Conservation (phyloP, 2,797 vertebrate genomes). For the Melanotaenia boesemani region DNA sequence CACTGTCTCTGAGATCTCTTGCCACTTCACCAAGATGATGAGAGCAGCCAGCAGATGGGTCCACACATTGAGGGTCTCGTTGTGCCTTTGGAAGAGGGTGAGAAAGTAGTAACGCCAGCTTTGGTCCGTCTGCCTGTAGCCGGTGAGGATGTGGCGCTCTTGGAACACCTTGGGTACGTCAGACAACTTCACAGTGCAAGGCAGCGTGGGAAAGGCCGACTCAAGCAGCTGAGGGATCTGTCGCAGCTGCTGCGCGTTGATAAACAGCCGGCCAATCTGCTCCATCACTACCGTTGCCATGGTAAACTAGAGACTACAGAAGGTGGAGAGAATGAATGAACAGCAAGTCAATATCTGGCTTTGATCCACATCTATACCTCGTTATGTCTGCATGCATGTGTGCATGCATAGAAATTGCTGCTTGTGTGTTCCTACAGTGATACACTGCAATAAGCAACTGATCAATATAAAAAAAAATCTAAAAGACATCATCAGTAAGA, state of each 20-base stretch:
- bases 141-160: conserved; percentile 90
- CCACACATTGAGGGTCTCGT: conserved; percentile 94
- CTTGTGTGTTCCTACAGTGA: neutral
- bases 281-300: conserved; percentile 91
- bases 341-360: conserved; percentile 32
- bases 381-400: neutral
- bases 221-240: conserved; percentile 87
- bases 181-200: conserved; percentile 87
- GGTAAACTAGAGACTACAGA: conserved; percentile 65
- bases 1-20: conserved; percentile 84
- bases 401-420: neutral
- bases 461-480: neutral
- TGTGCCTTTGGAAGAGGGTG: conserved; percentile 94
- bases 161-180: conserved; percentile 92
- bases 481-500: neutral
- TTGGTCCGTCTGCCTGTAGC: conserved; percentile 90
- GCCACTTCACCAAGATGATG: conserved; percentile 89
- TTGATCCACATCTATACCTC: conserved; percentile 1
- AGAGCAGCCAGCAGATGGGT: conserved; percentile 91
- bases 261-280: conserved; percentile 90
- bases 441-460: neutral
- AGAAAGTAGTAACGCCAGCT: conserved; percentile 94
- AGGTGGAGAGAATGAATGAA: conserved; percentile 21
- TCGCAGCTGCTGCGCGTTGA: conserved; percentile 84
- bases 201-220: conserved; percentile 82